Conservation (phyloP, 2,113 vertebrate genomes). For the Corythornis vintsioides region DNA sequence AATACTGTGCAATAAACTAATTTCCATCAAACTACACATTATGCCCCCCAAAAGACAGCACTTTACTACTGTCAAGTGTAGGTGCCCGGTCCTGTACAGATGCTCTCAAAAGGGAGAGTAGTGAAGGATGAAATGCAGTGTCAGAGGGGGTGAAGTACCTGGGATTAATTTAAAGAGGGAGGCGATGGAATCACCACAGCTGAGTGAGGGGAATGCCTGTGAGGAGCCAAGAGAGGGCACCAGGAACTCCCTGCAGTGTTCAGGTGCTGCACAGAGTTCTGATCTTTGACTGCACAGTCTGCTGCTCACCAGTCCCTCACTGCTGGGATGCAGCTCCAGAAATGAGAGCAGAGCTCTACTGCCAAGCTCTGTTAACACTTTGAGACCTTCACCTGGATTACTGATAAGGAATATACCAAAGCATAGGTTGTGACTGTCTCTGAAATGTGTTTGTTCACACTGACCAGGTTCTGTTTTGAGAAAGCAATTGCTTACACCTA, state of each 20-base stretch:
- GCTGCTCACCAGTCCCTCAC: not conserved
- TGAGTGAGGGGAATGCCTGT: not conserved
- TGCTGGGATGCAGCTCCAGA: not conserved
- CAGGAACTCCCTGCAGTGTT: not conserved
- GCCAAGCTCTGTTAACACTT: not conserved
- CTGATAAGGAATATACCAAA: not conserved
- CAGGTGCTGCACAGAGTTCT: not conserved
- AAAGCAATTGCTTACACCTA: not conserved
- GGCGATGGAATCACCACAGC: accelerated
- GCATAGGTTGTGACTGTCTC: not conserved
- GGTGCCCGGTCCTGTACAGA: not conserved
- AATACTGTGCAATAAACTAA: not conserved
- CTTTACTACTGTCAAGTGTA: not conserved
- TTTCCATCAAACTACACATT: not conserved
- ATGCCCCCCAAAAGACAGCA: not conserved
- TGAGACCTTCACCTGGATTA: not conserved
- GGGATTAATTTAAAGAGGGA: not conserved
- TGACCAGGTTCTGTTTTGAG: not conserved
- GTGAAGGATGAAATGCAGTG: not conserved
- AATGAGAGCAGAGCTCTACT: not conserved
- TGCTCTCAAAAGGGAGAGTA: not conserved
- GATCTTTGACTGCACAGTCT: not conserved
- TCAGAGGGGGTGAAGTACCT: not conserved
- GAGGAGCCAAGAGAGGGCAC: not conserved
- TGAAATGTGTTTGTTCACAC: not conserved